phyloP scores from a whole-genome alignment of 2,113 vertebrate genomes.

The Bufo gargarizans region DNA sequence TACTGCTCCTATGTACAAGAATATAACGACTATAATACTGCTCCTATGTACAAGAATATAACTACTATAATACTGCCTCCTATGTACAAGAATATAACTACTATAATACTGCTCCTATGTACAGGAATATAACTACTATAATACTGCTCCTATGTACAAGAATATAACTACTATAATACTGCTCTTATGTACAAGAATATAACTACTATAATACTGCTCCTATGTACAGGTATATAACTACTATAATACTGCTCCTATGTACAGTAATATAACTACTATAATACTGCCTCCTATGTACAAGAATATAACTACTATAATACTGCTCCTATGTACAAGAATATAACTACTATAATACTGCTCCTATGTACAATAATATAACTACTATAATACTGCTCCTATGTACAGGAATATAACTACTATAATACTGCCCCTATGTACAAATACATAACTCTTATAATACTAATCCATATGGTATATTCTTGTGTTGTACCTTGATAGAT shows the following conservation, averaged over 20 bases:
- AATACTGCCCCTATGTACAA: too few relatives aligned
- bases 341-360: too few relatives aligned
- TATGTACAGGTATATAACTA: neutral
- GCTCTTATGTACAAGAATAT: neutral
- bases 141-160: neutral
- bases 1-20: neutral
- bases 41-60: neutral
- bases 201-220: neutral
- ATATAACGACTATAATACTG: slow-evolving; percentile 1
- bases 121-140: neutral
- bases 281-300: neutral
- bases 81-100: neutral
- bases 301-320: too few relatives aligned
- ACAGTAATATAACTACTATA: neutral
- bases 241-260: neutral
- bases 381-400: too few relatives aligned
- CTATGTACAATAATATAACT: too few relatives aligned
- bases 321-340: too few relatives aligned
- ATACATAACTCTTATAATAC: too few relatives aligned
- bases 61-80: neutral
- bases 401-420: too few relatives aligned
- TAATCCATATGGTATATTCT: neutral
- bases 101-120: neutral
- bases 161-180: neutral
- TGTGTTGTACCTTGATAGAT: too few relatives aligned